phyloP scores from a whole-genome alignment of 2,113 vertebrate species.

The Eidolon helvum region DNA sequence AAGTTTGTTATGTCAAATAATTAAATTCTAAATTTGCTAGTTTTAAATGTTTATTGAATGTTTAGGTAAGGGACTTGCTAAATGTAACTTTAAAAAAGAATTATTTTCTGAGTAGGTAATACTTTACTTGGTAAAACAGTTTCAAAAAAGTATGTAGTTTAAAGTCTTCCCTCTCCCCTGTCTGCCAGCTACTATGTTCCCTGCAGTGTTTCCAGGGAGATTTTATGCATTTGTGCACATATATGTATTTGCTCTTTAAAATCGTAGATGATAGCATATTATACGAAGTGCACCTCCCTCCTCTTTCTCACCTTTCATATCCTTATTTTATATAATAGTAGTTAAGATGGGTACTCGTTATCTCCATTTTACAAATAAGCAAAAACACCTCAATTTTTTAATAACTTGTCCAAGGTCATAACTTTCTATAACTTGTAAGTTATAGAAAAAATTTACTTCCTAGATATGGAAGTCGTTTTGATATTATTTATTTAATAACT shows the following conservation, averaged over 20 bases:
- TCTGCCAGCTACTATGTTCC: neutral
- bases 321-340: neutral
- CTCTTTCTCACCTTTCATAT: neutral
- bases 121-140: neutral
- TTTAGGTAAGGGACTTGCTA: neutral
- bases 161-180: neutral
- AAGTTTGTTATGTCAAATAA: neutral
- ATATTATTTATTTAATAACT: neutral
- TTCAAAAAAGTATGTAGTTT: neutral
- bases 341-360: neutral
- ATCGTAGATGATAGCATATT: neutral
- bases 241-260: neutral
- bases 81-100: neutral
- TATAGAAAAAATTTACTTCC: neutral
- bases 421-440: neutral
- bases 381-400: neutral
- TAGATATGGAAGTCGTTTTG: neutral
- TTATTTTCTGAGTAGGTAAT: neutral
- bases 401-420: neutral
- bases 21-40: slow-evolving; percentile 10
- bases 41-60: neutral
- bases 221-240: neutral
- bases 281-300: neutral
- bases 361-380: neutral
- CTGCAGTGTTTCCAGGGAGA: neutral